Percentiles rank a stretch among this genome's conserved stretches.
Conservation (phyloP, 2,888 invertebrate species). For the Dioctria rufipes region DNA sequence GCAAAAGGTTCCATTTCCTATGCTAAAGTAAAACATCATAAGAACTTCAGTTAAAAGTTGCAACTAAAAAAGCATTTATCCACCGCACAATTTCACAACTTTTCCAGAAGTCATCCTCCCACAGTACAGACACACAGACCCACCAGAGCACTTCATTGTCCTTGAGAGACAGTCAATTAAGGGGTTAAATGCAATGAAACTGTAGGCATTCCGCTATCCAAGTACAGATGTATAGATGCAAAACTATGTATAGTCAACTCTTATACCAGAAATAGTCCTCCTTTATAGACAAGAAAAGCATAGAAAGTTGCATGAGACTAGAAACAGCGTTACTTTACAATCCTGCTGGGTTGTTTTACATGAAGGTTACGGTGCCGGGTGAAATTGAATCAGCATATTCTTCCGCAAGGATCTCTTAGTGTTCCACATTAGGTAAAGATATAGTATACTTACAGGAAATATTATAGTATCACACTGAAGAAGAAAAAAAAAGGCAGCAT, state of each 20-base stretch:
- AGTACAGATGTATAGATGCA: conserved; percentile 10
- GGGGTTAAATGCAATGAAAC: conserved; percentile 16
- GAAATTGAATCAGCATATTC: conserved; percentile 44
- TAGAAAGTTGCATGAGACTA: not conserved
- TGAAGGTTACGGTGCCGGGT: conserved; percentile 15
- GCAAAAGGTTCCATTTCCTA: too few relatives aligned
- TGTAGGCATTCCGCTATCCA: too few relatives aligned
- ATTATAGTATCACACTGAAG: not conserved
- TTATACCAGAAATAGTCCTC: not conserved
- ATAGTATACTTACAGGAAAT: not conserved
- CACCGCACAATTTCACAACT: too few relatives aligned
- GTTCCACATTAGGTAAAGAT: not conserved
- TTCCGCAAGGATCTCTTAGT: not conserved
- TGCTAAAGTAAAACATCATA: too few relatives aligned
- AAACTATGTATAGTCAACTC: not conserved
- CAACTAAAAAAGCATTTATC: too few relatives aligned
- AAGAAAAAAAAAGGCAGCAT: not conserved
- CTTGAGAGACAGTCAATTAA: conserved; percentile 43
- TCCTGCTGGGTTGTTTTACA: not conserved
- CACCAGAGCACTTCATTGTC: conserved; percentile 27
- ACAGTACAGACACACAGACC: not conserved
- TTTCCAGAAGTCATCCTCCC: too few relatives aligned
- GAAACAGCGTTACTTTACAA: not conserved
- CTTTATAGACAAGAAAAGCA: not conserved
- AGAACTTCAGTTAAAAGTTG: too few relatives aligned